These are phyloP conservation scores for Coryphaenoides rupestris DNA, from an alignment of 2,113 vertebrate genomes.

Conservation along the genomic window DNA sequence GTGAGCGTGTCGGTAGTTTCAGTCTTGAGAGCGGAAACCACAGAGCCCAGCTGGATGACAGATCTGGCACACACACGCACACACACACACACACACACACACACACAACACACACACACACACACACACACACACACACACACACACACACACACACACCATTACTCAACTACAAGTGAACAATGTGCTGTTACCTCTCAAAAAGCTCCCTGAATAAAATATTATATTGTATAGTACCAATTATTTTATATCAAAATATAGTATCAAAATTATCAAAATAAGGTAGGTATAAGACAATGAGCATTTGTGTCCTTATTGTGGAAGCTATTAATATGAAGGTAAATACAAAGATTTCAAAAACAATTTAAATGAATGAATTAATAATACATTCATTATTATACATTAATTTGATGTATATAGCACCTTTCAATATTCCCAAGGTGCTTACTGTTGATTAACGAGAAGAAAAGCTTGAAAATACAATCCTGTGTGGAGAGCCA, in stretches of 20 bases:
- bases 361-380: too few species aligned
- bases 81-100: background rate
- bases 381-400: background rate
- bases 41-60: slow-evolving; percentile 70
- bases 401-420: background rate
- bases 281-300: too few species aligned
- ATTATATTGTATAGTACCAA: background rate
- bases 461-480: too few species aligned
- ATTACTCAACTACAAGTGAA: background rate
- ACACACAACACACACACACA: background rate
- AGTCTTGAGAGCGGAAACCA: slow-evolving; percentile 70
- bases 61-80: slow-evolving; percentile 51
- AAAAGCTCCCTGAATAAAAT: background rate
- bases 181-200: background rate
- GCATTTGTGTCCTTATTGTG: too few species aligned
- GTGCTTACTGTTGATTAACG: background rate
- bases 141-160: background rate
- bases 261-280: too few species aligned
- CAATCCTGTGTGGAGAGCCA: too few species aligned
- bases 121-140: background rate
- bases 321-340: too few species aligned
- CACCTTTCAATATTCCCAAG: background rate
- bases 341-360: too few species aligned
- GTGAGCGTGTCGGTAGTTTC: slow-evolving; percentile 62
- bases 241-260: background rate